Base-by-base conservation (phyloP, 1,140 invertebrate species). In the Drosophila funebris region DNA sequence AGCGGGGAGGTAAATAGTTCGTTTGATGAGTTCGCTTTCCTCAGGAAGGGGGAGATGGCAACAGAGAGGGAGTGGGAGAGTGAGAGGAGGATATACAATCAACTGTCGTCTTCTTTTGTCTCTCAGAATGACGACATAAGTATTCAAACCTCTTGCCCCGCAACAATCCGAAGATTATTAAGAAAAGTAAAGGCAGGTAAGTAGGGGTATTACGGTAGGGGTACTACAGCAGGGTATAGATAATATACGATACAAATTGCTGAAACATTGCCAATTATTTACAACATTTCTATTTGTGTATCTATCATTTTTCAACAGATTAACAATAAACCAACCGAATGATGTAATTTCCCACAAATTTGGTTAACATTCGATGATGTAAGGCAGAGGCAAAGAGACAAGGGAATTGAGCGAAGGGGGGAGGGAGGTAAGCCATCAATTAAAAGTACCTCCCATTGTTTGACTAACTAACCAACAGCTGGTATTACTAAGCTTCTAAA, bases 261-360 rank as follows among this genome's bases (percentile, higher is more conserved):
- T 83, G 79, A 82, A 74, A 83, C 61, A 82, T 62, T 82, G 78
- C 79, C 78, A 82, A 82, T 82, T 82, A 82, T 77, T 66, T 61
- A 57, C 71, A 75, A 79, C 57, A 71, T 72, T 78, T 56, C 27
- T 56, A 50, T 64, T 48, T 71, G 43, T 22, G 31, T 64, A 50
- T 3, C 41, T 57, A 56, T 66, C 56, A 81, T 73, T 76, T 67
- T 64, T 76, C 76, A 81, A 14, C 20, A 22, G 33, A 66, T 66
- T 57, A 57, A 48, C 41, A 29, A 33, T 27, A 18, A 33, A 36
- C 33, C 33, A 36, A 18, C 62, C 46, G 56, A 69, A 81, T 81
- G 78, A 81, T 81, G 78, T 81, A 82, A 81, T 73, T 58, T 56
- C 78, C 64, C 18, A 62, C 39, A 53, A 72, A 66, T 66, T 80